A percentile compares a stretch with the other conserved stretches of the same genome.
Conservation (phyloP, 1,140 invertebrate species). For the Megathymus violae region DNA sequence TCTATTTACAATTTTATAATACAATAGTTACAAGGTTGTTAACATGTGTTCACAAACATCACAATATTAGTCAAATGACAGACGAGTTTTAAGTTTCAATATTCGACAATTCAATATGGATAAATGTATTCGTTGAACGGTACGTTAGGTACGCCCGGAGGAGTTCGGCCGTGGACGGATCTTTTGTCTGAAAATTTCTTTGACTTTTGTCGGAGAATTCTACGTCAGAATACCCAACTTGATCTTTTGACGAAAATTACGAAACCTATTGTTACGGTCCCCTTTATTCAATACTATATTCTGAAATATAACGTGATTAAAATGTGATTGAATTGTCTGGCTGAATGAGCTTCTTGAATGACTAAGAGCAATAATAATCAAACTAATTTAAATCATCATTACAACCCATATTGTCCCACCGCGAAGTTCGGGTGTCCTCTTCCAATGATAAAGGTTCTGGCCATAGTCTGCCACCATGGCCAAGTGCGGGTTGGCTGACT, state of each 20-base stretch:
- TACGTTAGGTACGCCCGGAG: slow-evolving; percentile 7
- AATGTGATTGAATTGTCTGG: slow-evolving; percentile 33
- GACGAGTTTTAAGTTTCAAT: slow-evolving; percentile 19
- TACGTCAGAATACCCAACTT: slow-evolving; percentile 6
- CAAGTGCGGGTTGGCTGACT: too few species aligned
- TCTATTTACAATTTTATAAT: too few species aligned
- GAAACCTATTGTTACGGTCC: slow-evolving; percentile 28
- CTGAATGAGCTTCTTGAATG: not conserved
- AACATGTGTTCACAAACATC: not conserved
- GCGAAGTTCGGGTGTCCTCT: too few species aligned
- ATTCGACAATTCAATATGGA: slow-evolving; percentile 7
- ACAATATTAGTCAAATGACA: slow-evolving; percentile 30
- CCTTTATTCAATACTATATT: slow-evolving; percentile 36
- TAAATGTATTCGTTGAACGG: slow-evolving; percentile 16
- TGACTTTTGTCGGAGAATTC: slow-evolving; percentile 20
- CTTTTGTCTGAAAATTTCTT: slow-evolving; percentile 34
- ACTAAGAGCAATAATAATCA: slow-evolving; percentile 1
- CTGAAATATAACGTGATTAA: slow-evolving; percentile 27
- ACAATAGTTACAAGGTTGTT: too few species aligned
- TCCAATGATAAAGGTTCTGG: too few species aligned
- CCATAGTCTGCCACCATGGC: too few species aligned
- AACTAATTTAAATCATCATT: too few species aligned
- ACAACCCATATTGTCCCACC: too few species aligned
- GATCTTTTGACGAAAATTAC: slow-evolving; percentile 23
- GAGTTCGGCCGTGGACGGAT: slow-evolving; percentile 17